Percentiles rank a stretch among this genome's conserved stretches.
Evolutionary conservation across 2,797 vertebrate genomes (phyloP).

Genomic region (Chrosomus eos): DNA sequence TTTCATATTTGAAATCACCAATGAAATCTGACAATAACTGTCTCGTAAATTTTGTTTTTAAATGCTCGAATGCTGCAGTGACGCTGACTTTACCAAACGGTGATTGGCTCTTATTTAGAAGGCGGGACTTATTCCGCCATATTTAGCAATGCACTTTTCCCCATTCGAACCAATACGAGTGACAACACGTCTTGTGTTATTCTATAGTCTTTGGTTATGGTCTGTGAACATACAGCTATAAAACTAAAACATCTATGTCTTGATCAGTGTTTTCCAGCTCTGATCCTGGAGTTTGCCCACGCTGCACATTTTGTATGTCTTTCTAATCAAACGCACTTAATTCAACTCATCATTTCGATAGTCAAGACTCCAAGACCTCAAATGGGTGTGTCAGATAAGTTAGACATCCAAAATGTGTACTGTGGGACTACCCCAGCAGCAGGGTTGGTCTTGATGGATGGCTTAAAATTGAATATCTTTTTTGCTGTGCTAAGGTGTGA

Average conservation of each 20-base stretch:
- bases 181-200: too few relatives aligned
- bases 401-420: background rate
- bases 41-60: too few relatives aligned
- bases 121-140: too few relatives aligned
- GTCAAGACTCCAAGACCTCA: background rate
- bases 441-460: conserved; percentile 1
- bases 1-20: too few relatives aligned
- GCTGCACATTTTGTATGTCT: background rate
- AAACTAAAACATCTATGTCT: background rate
- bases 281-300: background rate
- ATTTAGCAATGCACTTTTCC: too few relatives aligned
- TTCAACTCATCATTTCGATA: background rate
- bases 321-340: background rate
- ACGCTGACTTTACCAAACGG: too few relatives aligned
- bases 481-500: conserved; percentile 20
- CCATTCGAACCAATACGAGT: too few relatives aligned
- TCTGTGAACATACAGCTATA: background rate
- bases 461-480: background rate
- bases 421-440: conserved; percentile 2
- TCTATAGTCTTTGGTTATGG: background rate
- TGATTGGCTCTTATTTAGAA: too few relatives aligned
- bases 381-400: background rate
- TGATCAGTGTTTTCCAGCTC: background rate
- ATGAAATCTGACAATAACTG: too few relatives aligned
- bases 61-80: too few relatives aligned